Evolutionary conservation across 2,797 vertebrate species (phyloP).

Genomic region (Calcarius lapponicus): DNA sequence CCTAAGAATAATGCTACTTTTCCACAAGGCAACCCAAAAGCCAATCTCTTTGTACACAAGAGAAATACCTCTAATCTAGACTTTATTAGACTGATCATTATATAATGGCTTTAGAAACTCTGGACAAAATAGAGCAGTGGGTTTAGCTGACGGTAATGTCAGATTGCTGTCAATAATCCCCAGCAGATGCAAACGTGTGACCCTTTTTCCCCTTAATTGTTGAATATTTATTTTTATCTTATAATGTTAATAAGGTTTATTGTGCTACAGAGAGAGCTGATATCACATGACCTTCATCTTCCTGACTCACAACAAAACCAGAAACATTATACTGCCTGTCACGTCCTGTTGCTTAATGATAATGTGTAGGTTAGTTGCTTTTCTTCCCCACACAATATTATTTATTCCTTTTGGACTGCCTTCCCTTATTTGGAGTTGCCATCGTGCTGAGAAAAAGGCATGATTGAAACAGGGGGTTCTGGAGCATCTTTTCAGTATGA

Average conservation of each 20-base stretch:
- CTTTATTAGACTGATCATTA: constrained; percentile 74
- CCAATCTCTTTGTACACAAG: constrained; percentile 52
- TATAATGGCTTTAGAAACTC: constrained; percentile 70
- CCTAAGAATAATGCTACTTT: constrained; percentile 61
- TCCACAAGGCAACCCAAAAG: constrained; percentile 65
- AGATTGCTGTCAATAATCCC: constrained; percentile 60
- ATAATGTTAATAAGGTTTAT: constrained; percentile 65
- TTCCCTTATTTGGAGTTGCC: constrained; percentile 45
- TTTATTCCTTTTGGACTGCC: constrained; percentile 29
- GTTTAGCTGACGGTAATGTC: constrained; percentile 63
- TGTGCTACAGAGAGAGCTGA: constrained; percentile 40
- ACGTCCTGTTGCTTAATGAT: constrained; percentile 68
- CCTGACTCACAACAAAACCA: constrained; percentile 59
- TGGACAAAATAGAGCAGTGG: constrained; percentile 63
- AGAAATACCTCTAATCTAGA: constrained; percentile 67
- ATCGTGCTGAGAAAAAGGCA: not conserved
- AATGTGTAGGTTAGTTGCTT: constrained; percentile 57
- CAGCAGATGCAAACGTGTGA: constrained; percentile 60
- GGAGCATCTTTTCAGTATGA: constrained; percentile 16
- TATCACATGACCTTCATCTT: constrained; percentile 42
- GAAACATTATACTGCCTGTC: constrained; percentile 54
- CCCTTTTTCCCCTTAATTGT: constrained; percentile 58
- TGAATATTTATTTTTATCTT: constrained; percentile 70
- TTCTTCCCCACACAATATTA: constrained; percentile 51
- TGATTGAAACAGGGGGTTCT: constrained; percentile 33